Base-by-base conservation (phyloP, 2,113 vertebrate species). In the Malurus cyaneus region DNA sequence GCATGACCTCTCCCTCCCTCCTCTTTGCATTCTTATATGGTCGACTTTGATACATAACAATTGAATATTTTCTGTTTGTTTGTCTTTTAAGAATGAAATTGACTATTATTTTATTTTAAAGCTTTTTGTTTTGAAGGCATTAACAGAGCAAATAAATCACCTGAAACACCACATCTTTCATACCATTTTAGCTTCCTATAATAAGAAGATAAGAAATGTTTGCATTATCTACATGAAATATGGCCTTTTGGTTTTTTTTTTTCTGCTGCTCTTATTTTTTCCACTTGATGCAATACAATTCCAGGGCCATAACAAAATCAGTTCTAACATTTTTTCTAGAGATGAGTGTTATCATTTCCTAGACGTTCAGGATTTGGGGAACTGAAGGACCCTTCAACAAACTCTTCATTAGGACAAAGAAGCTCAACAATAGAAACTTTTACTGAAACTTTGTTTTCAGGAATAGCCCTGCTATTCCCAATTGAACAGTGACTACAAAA, bases 401-500 rank as follows among this genome's bases (percentile, higher is more conserved):
- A 31, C 5, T 19, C 6, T 61, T 36, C 6, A 15, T 36, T 5
- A 61, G 7, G 17, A 8, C 5, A 80, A 50, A 3, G 0, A 39
- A 62, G 24, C 15, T 71, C 39, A 31, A 17, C 1, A 1, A 36
- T 12, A 49, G 7, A 34, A 85, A 72, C 7, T 69, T 31, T 1
- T 9, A 59, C 28, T 12, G 11, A 26, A 16, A 11, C 9, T 53
- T 59, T 7, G 7, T 21, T 85, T 70, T 41, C 17, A 20, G 4
- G 16, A 77, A 12, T 1, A 23, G 16, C 32, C 39, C 47, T 18
- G n/a, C 47, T 53, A 12, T 7, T 71, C 14, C 11, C 34, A 11
- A 3, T 1, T 14, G 11, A 50, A 42, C 42, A 71, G 23, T 0
- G 0, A 66, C 25, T 17, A 26, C 13, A 59, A 57, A 57, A 57